Base-by-base conservation (phyloP, 2,888 invertebrate genomes). In the Tinea trinotella region DNA sequence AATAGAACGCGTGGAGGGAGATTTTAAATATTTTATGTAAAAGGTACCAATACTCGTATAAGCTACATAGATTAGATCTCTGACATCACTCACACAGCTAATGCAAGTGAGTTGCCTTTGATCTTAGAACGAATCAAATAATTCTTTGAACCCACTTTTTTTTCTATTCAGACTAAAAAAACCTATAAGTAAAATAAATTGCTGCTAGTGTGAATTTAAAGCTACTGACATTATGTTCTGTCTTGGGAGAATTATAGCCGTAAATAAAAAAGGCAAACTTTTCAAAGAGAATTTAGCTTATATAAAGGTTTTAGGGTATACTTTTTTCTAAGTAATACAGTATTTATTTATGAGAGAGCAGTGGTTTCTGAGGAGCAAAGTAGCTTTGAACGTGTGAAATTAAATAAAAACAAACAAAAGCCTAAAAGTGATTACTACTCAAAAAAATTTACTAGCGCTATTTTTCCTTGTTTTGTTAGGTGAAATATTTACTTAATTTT, bases 251-350 rank as follows among this genome's bases (percentile, higher is more conserved):
- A 13, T 50, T 24, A 48, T 50, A n/a, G 50, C 24, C 22, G 20
- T 48, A 48, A 48, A 48, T 50, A 50, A 50, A 24, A 50, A 50
- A 50, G 24, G 50, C 50, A 20, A 24, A 50, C 50, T 50, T 50
- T 19, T 50, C 50, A 50, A 50, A 50, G 50, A 50, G 50, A 50
- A 50, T 50, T 50, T 50, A 50, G 50, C 50, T 50, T 50, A 50
- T 24, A 24, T 50, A 24, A 50, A 22, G 50, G 22, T 50, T 24
- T 7, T 12, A 50, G 50, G 6, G 50, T 22, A 50, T 50, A 50
- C 50, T 50, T 50, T 24, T 50, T 24, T 4, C 24, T 22, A 24
- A 50, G 50, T 50, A 50, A 50, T 24, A 50, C 50, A 50, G 50
- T 24, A 50, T 50, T 50, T 50, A 50, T 50, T 50, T 50, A 50